A percentile compares a stretch with the other conserved stretches of the same genome.
Conservation (phyloP, 2,888 invertebrate species). For the Syrista parreyssii region DNA sequence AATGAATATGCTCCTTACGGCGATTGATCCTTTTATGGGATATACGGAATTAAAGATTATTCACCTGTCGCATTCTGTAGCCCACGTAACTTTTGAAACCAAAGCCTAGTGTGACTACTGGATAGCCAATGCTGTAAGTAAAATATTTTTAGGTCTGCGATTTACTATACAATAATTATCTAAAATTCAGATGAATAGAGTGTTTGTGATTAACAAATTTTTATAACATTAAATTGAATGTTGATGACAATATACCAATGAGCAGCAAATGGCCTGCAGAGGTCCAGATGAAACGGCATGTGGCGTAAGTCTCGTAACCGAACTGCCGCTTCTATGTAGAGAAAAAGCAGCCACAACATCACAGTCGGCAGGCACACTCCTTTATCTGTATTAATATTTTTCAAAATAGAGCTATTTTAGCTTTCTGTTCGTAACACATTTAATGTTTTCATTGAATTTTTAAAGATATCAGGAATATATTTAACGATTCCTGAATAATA, state of each 20-base stretch:
- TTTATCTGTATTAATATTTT: conserved; percentile 72
- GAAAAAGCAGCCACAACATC: conserved; percentile 91
- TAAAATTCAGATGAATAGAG: not conserved
- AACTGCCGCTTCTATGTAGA: conserved; percentile 93
- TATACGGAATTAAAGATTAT: not conserved
- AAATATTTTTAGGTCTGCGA: conserved; percentile 18
- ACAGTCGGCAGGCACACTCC: conserved; percentile 96
- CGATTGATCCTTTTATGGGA: not conserved
- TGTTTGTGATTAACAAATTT: not conserved
- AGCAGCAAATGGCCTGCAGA: conserved; percentile 95
- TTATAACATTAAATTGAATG: not conserved
- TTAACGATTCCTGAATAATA: not conserved
- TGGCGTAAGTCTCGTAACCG: conserved; percentile 85
- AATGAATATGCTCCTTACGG: not conserved
- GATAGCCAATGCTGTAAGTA: conserved; percentile 85
- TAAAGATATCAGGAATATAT: not conserved
- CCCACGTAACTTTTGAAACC: conserved; percentile 94
- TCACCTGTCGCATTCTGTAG: conserved; percentile 83
- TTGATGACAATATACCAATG: conserved; percentile 78
- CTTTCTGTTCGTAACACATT: not conserved
- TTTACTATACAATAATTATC: not conserved
- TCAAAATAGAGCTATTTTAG: not conserved
- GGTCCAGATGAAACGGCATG: conserved; percentile 87
- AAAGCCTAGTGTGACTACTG: conserved; percentile 94
- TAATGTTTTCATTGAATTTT: conserved; percentile 13